These are phyloP conservation scores for Phylloscopus trochilus DNA, from an alignment of 2,113 vertebrate species.

Conservation along the genomic window DNA sequence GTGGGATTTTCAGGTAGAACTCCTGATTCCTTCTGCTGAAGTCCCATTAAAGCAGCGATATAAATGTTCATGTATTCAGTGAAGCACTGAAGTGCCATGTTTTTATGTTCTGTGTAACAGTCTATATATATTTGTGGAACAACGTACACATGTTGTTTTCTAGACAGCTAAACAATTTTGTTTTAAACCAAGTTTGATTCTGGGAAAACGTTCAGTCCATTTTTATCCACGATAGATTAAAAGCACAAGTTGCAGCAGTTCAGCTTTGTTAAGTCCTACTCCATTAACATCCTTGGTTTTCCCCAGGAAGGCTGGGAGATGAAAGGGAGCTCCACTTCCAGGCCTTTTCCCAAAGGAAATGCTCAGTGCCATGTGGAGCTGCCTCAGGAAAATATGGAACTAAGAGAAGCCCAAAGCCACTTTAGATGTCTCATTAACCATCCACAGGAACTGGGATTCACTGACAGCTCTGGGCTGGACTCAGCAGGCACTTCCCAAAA, in stretches of 20 bases:
- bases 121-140: not conserved
- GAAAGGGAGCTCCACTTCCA: conserved; percentile 21
- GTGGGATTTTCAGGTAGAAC: not conserved
- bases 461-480: not conserved
- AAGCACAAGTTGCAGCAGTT: not conserved
- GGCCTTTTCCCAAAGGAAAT: not conserved
- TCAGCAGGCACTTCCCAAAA: not conserved
- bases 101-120: not conserved
- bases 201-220: not conserved
- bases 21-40: not conserved
- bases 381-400: not conserved
- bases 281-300: not conserved
- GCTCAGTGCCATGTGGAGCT: not conserved
- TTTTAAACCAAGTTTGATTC: not conserved
- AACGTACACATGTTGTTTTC: not conserved
- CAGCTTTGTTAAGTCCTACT: not conserved
- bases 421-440: not conserved
- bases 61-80: not conserved
- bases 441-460: not conserved
- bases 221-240: not conserved
- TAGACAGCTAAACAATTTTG: not conserved
- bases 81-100: not conserved
- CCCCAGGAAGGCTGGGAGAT: not conserved
- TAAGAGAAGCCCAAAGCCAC: not conserved
- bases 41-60: not conserved